phyloP scores from a whole-genome alignment of 2,797 vertebrate species.

The Apogon talboti region DNA sequence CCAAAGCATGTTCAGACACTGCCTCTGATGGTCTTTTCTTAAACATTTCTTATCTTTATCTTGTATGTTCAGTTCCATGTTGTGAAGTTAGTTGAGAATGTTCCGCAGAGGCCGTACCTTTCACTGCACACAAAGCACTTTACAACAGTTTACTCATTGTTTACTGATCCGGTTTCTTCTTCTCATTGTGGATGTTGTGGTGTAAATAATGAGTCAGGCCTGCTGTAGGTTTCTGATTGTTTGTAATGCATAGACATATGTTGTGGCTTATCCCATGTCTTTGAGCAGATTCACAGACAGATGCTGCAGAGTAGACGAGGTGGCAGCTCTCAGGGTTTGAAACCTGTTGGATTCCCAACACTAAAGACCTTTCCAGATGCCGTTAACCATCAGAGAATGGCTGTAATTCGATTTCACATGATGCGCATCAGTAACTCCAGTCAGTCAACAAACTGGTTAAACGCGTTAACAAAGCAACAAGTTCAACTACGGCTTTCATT shows the following conservation, averaged over 20 bases:
- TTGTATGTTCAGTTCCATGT: too few relatives aligned
- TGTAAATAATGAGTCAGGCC: background rate
- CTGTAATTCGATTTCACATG: constrained; percentile 37
- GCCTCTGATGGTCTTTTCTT: too few relatives aligned
- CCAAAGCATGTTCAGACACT: too few relatives aligned
- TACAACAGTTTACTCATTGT: too few relatives aligned
- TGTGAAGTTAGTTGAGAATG: too few relatives aligned
- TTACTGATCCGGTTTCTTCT: background rate
- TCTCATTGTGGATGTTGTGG: background rate
- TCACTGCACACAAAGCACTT: too few relatives aligned
- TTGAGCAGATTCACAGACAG: constrained; percentile 21
- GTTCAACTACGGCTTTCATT: constrained; percentile 17
- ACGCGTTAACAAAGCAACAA: constrained; percentile 37
- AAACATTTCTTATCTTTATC: too few relatives aligned
- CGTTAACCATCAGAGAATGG: constrained; percentile 15
- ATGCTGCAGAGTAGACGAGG: constrained; percentile 14
- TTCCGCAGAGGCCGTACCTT: too few relatives aligned
- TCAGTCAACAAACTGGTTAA: constrained; percentile 18
- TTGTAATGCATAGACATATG: constrained; percentile 5
- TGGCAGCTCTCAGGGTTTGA: constrained; percentile 21
- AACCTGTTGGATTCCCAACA: constrained; percentile 6
- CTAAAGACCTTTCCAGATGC: constrained; percentile 35
- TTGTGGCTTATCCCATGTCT: constrained; percentile 8
- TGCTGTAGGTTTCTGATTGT: background rate
- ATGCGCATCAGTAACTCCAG: constrained; percentile 31